Percentiles rank a stretch among this genome's conserved stretches.
These are phyloP conservation scores for Arion vulgaris DNA, from an alignment of 1,140 invertebrate species.

Conservation along the genomic window DNA sequence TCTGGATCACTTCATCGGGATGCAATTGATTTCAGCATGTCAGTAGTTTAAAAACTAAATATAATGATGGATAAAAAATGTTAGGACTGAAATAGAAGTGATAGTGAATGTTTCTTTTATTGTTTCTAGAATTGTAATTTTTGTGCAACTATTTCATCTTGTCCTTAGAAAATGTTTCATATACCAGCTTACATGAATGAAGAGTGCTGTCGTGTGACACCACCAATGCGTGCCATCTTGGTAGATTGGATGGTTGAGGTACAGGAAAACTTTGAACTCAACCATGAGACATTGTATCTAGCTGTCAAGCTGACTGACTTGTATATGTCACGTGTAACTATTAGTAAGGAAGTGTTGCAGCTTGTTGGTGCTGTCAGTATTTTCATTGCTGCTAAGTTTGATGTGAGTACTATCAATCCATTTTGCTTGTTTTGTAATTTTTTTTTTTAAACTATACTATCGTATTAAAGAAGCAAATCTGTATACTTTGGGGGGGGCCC, in stretches of 20 bases:
- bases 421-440: neutral
- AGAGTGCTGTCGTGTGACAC: constrained; percentile 82
- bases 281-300: constrained; percentile 97
- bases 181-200: constrained; percentile 85
- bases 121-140: too few relatives aligned
- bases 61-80: too few relatives aligned
- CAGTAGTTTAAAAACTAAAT: too few relatives aligned
- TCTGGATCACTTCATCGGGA: too few relatives aligned
- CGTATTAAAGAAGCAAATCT: too few relatives aligned
- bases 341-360: constrained; percentile 80
- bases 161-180: constrained; percentile 74
- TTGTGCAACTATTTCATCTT: too few relatives aligned
- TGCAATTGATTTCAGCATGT: too few relatives aligned
- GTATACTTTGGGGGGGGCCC: too few relatives aligned
- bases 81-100: too few relatives aligned
- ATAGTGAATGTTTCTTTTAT: too few relatives aligned
- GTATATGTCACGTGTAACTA: constrained; percentile 81
- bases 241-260: constrained; percentile 99
- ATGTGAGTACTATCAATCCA: constrained; percentile 78
- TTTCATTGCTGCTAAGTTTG: constrained; percentile 96
- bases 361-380: constrained; percentile 91
- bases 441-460: too few relatives aligned
- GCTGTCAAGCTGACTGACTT: constrained; percentile 96
- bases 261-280: constrained; percentile 95
- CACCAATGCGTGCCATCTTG: constrained; percentile 90